phyloP scores from a whole-genome alignment of 2,888 invertebrate genomes.

The Ectemnius continuus region DNA sequence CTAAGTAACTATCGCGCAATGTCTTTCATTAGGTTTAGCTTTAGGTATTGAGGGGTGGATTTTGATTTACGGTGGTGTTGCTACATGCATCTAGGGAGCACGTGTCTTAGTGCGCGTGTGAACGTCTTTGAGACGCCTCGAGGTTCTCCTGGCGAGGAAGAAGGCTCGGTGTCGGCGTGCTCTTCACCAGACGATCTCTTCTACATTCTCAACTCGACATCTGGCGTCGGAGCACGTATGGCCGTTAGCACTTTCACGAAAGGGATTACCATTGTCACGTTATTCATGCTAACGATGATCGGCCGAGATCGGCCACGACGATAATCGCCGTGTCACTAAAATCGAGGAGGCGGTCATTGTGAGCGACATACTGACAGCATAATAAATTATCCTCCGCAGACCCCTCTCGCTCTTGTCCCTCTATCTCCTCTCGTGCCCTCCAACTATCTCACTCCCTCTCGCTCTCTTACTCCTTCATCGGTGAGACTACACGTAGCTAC shows the following conservation, averaged over 20 bases:
- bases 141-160: not conserved
- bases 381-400: conserved; percentile 71
- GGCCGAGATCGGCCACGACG: conserved; percentile 72
- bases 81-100: conserved; percentile 35
- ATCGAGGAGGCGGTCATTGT: conserved; percentile 75
- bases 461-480: conserved; percentile 18
- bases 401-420: conserved; percentile 4
- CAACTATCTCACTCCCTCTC: not conserved
- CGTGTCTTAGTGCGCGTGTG: conserved; percentile 57
- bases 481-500: conserved; percentile 23
- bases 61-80: too few relatives aligned
- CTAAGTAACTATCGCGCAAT: conserved; percentile 65
- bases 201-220: conserved; percentile 60
- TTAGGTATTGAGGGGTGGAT: conserved; percentile 13
- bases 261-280: conserved; percentile 75
- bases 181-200: conserved; percentile 46
- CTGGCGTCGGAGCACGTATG: conserved; percentile 64
- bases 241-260: conserved; percentile 66
- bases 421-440: conserved; percentile 14
- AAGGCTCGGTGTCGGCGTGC: not conserved
- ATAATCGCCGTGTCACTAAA: conserved; percentile 75
- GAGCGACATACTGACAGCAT: conserved; percentile 76
- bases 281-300: conserved; percentile 76
- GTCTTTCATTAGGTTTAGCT: conserved; percentile 22
- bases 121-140: conserved; percentile 49